Conservation (phyloP, 2,797 vertebrate species). For the Hyperoplus lanceolatus region DNA sequence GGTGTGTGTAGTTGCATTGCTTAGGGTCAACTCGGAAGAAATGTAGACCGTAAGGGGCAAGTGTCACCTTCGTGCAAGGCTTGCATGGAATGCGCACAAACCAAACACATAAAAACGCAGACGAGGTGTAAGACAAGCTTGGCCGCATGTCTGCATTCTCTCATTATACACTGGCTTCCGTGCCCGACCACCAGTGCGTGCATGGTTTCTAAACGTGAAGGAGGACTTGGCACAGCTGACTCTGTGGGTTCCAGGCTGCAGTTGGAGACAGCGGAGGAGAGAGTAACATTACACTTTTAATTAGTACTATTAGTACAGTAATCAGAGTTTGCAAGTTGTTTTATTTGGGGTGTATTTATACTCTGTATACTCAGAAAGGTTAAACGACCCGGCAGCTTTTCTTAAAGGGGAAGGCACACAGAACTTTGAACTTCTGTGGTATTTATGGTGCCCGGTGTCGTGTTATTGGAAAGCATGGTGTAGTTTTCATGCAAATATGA, state of each 20-base stretch:
- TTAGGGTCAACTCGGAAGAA: slow-evolving; percentile 38
- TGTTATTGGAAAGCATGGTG: neutral
- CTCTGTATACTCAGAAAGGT: slow-evolving; percentile 18
- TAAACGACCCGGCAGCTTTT: slow-evolving; percentile 17
- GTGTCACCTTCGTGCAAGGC: slow-evolving; percentile 32
- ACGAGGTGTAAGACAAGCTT: slow-evolving; percentile 50
- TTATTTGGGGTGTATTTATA: slow-evolving; percentile 16
- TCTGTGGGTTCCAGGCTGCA: slow-evolving; percentile 10
- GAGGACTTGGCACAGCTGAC: slow-evolving; percentile 32
- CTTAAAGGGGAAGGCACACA: neutral
- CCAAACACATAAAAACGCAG: slow-evolving; percentile 55
- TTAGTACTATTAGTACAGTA: neutral
- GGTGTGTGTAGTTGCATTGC: neutral
- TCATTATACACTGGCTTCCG: slow-evolving; percentile 53
- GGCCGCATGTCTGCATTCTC: slow-evolving; percentile 46
- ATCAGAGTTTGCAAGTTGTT: slow-evolving; percentile 43
- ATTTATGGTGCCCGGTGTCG: neutral
- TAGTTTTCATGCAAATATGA: neutral
- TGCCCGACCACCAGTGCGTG: slow-evolving; percentile 21
- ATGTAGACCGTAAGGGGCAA: slow-evolving; percentile 10
- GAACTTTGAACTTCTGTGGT: slow-evolving; percentile 8
- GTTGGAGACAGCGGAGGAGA: slow-evolving; percentile 9
- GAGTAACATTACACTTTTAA: slow-evolving; percentile 54
- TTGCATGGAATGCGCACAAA: slow-evolving; percentile 26
- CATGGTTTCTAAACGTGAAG: slow-evolving; percentile 28